Evolutionary conservation across 2,113 vertebrate species (phyloP), one percentile per base, ranked within the genome.

Genomic region (Amblyornis subalaris): DNA sequence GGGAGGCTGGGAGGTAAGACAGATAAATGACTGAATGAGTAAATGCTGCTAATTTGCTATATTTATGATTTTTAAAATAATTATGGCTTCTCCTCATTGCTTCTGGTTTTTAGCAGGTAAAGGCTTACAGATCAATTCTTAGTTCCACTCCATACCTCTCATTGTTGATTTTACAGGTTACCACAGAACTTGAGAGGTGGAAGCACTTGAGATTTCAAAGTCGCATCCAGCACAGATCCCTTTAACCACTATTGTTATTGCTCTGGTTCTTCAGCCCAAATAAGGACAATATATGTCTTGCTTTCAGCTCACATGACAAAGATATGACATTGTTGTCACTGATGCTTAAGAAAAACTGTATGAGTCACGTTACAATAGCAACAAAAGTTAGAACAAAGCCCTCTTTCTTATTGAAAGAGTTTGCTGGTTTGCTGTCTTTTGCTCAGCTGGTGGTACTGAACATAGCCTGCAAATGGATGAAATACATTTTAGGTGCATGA

Each of bases 301-400:
- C 85, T 93, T 91, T 95, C 69, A 69, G 79, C 42, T 90, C 67
- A n/a, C 42, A 67, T 53, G 71, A 45, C 47, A 84, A 89, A 73
- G 29, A 44, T 62, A 88, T 77, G 82, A 91, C 47, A 69, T 14
- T 73, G 42, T 71, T 86, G 74, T 89, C 85, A 70, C 61, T 70
- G 50, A 74, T 93, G 89, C 61, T 84, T 94, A 93, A 89, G 85
- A 65, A 95, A 94, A 96, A 75, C 48, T 81, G 4, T 36, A 25
- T 54, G 33, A 77, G 44, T 60, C 36, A 93, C 77, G 72, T 72
- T 80, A 50, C 90, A 82, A 21, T 35, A 51, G 45, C 91, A 79
- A 45, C 48, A 87, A 86, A 95, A 93, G 53, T 95, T 77, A 94
- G 45, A 79, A 89, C 42, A 92, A 86, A 94, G 75, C 77, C 33